A percentile compares a stretch with the other conserved stretches of the same genome.
Conservation (phyloP, 2,797 vertebrate species). For the Ceyx erithaca region DNA sequence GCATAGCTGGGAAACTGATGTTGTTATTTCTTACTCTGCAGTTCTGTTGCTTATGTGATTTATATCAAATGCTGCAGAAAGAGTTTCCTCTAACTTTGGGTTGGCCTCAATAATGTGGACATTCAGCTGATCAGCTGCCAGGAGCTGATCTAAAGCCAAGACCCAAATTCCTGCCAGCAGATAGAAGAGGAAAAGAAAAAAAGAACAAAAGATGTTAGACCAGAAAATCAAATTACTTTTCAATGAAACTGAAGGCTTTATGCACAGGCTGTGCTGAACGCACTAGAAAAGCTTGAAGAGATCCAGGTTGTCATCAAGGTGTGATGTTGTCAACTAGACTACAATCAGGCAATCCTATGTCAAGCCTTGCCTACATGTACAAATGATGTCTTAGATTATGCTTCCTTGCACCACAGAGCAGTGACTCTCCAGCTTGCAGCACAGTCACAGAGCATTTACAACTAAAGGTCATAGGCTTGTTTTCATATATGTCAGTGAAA, state of each 20-base stretch:
- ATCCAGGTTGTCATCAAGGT: not conserved
- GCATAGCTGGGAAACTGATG: not conserved
- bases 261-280: fast-evolving
- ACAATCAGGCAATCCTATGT: fast-evolving
- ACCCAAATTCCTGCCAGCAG: slow-evolving; percentile 3
- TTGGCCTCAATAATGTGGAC: slow-evolving; percentile 20
- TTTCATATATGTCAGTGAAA: not conserved
- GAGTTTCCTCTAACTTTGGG: slow-evolving; percentile 24
- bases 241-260: not conserved
- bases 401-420: not conserved
- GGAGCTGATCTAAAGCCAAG: slow-evolving; percentile 31
- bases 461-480: not conserved
- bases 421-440: not conserved
- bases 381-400: not conserved
- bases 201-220: not conserved
- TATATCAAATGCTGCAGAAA: slow-evolving; percentile 32
- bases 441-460: slow-evolving; percentile 6
- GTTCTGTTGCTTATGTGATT: slow-evolving; percentile 28
- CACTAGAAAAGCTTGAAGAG: not conserved
- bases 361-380: not conserved
- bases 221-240: slow-evolving; percentile 8
- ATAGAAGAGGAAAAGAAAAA: not conserved
- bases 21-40: slow-evolving; percentile 41
- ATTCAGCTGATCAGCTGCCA: slow-evolving; percentile 10
- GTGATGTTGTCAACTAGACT: not conserved